Base-by-base conservation (phyloP, 1,140 invertebrate genomes). In the Procambarus clarkii region DNA sequence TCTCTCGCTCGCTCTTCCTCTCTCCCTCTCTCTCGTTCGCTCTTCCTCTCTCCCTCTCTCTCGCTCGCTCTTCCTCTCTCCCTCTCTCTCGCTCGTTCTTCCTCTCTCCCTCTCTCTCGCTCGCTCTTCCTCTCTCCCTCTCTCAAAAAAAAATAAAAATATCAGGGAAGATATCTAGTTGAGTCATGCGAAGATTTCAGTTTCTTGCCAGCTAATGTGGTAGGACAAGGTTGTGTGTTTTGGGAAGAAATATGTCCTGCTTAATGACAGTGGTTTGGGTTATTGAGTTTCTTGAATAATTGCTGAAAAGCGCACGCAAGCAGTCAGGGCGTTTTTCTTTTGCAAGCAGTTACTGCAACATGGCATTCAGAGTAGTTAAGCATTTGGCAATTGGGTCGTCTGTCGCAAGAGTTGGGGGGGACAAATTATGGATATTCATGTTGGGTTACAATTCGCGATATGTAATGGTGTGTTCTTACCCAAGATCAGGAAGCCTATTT, bases 261-360 rank as follows among this genome's bases (percentile, higher is more conserved):
- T 34, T 82, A 82, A 82, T 82, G 50, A 60, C 80, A 82, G 80
- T 60, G 60, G 54, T 82, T 82, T 82, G 15, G 50, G 60, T 60
- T 82, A 82, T 82, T 82, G 80, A 82, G 80, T 82, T 82, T 82
- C 80, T 54, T 60, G 54, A 82, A 82, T 82, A 82, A 82, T 60
- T 60, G 80, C 54, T 60, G 80, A 60, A 82, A 82, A 82, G 80
- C 50, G 80, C 80, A 82, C 80, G 80, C 80, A 82, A 24, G 50
- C 80, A 60, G 60, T 82, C 50, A n/a, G 50, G 34, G 50, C 24
- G 50, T 60, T 82, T 82, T 82, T 82, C 50, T 60, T 58, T 24
- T 82, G 60, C 60, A 82, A 60, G 80, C 50, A 60, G 80, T 82
- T 82, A 60, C 60, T 50, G 60, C 46, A 82, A 82, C 60, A 60